Evolutionary conservation across 2,888 invertebrate species (phyloP), one percentile per base, ranked within the genome.

Genomic region (Pristionchus mayeri): DNA sequence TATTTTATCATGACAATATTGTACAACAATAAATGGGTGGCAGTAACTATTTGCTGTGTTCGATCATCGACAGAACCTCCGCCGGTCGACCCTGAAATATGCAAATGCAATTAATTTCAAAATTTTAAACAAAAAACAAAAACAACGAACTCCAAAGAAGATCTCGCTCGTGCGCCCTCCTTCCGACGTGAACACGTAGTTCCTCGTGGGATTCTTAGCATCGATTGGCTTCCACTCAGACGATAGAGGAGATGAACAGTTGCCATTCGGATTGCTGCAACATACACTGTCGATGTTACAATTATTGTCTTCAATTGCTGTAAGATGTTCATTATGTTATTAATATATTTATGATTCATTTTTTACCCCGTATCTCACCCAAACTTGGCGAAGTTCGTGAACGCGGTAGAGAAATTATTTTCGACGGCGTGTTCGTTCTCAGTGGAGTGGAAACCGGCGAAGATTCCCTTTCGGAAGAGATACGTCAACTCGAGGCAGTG

Each of bases 401-500:
- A 80, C 13, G 80, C 80, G 34, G 40, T 80, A n/a, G 80, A 57
- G 80, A 80, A 80, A 16, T 40, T 57, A 16, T 80, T n/a, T 16
- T 57, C 52, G 3, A 80, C 54, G 4, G n/a, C 2, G 6, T 60
- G 44, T n/a, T 82, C 81, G 27, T 27, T 13, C 4, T 82, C 48
- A 3, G 48, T 82, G 0, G n/a, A 24, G 6, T 27, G n/a, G 63
- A 82, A 82, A 9, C 27, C 21, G 9, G 48, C 44, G 48, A 82
- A 52, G 24, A 63, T 60, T 2, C 81, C n/a, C 44, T 48, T 82
- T 0, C 81, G 34, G 48, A 82, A 63, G 63, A 82, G 60, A 63
- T 82, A 82, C 40, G 81, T 44, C 63, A 82, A 40, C 34, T 82
- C 81, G 48, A 50, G 44, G 37, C 81, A 82, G 34, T 82, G 81